Conservation (phyloP, 2,888 invertebrate species). For the Aricia artaxerxes region DNA sequence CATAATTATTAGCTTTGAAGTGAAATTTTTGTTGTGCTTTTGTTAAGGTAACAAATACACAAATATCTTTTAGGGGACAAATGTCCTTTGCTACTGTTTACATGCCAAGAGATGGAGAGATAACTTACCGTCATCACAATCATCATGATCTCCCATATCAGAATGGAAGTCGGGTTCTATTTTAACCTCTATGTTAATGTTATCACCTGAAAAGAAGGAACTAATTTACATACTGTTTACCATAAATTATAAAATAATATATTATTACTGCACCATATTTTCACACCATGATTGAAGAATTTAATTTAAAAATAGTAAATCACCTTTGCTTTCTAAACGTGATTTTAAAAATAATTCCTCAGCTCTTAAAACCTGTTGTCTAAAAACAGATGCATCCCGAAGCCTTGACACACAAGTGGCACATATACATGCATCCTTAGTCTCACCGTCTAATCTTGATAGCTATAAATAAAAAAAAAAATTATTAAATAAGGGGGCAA, state of each 20-base stretch:
- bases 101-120: background rate
- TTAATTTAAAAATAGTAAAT: background rate
- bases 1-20: no score
- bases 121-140: constrained; percentile 31
- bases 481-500: no score
- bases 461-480: constrained; percentile 47
- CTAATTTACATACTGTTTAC: constrained; percentile 2
- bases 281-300: background rate
- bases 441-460: constrained; percentile 50
- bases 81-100: no score
- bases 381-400: constrained; percentile 55
- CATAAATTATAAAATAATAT: no score
- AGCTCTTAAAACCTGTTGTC: constrained; percentile 59
- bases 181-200: constrained; percentile 26
- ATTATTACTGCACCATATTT: no score
- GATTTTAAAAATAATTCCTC: constrained; percentile 60
- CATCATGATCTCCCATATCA: constrained; percentile 34
- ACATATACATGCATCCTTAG: constrained; percentile 58
- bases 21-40: no score
- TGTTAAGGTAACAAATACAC: no score
- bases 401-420: constrained; percentile 51
- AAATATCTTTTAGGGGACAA: no score
- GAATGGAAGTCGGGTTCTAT: constrained; percentile 39
- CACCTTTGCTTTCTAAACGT: constrained; percentile 53
- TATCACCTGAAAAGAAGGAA: constrained; percentile 27